Conservation (phyloP, 2,888 invertebrate genomes). For the Caenorhabditis sp. region DNA sequence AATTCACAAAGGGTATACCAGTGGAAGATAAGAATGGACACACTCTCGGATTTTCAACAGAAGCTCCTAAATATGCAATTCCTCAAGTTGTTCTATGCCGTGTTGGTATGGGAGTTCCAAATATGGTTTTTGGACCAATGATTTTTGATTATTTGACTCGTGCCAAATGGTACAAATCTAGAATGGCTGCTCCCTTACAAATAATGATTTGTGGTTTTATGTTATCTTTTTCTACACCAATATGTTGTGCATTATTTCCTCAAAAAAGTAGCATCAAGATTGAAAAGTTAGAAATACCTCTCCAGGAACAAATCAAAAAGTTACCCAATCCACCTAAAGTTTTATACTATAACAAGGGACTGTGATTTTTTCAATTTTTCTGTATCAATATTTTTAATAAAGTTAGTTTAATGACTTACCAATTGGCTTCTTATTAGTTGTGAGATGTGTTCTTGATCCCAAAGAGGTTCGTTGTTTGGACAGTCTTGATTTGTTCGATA, state of each 20-base stretch:
- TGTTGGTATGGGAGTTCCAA: constrained; percentile 88
- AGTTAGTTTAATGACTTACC: constrained; percentile 2
- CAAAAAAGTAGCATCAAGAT: constrained; percentile 78
- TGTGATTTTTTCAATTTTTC: constrained; percentile 70
- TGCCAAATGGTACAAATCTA: constrained; percentile 30
- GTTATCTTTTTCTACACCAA: constrained; percentile 89
- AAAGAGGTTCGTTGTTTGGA: constrained; percentile 42
- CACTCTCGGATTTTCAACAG: constrained; percentile 71
- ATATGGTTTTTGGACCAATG: constrained; percentile 71
- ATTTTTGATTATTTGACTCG: constrained; percentile 25
- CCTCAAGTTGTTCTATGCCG: constrained; percentile 85
- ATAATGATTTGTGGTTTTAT: constrained; percentile 71
- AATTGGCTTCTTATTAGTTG: constrained; percentile 27
- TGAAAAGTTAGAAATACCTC: constrained; percentile 78
- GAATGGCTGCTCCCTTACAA: constrained; percentile 52
- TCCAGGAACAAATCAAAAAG: constrained; percentile 77
- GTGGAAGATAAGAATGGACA: constrained; percentile 43
- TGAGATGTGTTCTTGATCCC: constrained; percentile 41
- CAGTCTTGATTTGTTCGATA: constrained; percentile 13
- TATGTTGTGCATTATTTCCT: constrained; percentile 92
- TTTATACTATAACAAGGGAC: constrained; percentile 89
- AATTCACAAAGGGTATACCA: constrained; percentile 47
- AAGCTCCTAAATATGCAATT: constrained; percentile 80
- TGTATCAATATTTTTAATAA: too few relatives aligned
- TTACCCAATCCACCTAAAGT: constrained; percentile 76